Base-by-base conservation (phyloP, 2,797 vertebrate species). In the Psittacula echo region DNA sequence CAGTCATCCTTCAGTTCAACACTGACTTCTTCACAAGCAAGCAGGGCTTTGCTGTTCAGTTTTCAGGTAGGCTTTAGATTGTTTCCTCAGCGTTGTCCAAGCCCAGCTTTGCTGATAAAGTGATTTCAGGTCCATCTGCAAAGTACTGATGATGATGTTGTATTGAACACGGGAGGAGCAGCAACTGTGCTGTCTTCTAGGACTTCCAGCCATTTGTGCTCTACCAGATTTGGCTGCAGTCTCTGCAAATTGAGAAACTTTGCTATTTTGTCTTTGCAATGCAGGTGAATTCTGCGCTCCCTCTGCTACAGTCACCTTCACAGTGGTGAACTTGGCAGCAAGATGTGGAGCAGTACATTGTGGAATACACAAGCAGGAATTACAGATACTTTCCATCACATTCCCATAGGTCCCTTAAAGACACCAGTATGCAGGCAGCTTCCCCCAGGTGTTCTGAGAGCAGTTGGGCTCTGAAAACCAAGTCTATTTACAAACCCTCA, bases 11-110 rank as follows among this genome's bases (percentile, higher is more conserved):
- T 88, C 99, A 99, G 97, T 99, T 99, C 97, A 99, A 98, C 97
- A 99, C 99, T 0, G 99, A 99, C 96, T 99, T 99, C 98, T 99
- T 99, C 97, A 99, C 99, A 54, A 99, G 99, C 98, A 99, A 99
- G 85, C 99, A 99, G 93, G 99, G 99, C 74, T 99, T 99, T 6
- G 99, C 99, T 84, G 95, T 99, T 91, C 99, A 99, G 96, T 99
- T 99, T 96, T 99, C 99, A 93, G 98, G 99, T 99, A 95, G 96
- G 98, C 54, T 83, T 47, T 45, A 11, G 3, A 0, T 48, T 45
- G n/a, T 3, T 68, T n/a, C 34, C 71, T 44, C 18, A 9, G 29
- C 2, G 0, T n/a, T 24, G 4, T 6, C 16, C 17, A 27, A 19
- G 27, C 7, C 5, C 23, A 16, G 3, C 11, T 64, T 70, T 86